Evolutionary conservation across 1,140 invertebrate genomes (phyloP).

Genomic region (Littorina saxatilis): DNA sequence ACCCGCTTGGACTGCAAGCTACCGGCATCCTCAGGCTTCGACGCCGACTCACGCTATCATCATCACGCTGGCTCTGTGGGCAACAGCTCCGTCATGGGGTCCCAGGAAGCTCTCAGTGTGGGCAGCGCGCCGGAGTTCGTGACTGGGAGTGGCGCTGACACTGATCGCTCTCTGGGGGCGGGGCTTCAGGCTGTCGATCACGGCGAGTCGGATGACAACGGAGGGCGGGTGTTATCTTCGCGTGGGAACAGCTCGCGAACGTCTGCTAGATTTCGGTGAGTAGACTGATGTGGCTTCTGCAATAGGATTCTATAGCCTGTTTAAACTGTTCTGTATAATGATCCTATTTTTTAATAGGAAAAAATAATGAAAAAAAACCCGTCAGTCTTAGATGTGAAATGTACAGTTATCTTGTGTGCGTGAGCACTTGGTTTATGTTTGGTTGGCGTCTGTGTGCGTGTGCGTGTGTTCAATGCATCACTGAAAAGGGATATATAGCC

Average conservation of each 20-base stretch:
- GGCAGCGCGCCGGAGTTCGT: constrained; percentile 37
- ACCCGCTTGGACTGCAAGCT: neutral
- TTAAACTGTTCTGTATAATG: too few relatives aligned
- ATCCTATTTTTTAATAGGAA: too few relatives aligned
- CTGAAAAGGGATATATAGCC: too few relatives aligned
- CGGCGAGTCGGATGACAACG: constrained; percentile 28
- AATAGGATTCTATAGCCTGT: too few relatives aligned
- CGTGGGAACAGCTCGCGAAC: neutral
- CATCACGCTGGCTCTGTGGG: neutral
- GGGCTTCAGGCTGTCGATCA: constrained; percentile 23
- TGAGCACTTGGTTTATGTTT: too few relatives aligned
- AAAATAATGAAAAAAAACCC: too few relatives aligned
- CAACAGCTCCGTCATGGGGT: neutral
- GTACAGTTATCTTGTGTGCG: too few relatives aligned
- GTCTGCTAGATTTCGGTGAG: constrained; percentile 15
- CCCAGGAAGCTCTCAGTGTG: constrained; percentile 29
- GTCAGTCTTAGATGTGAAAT: too few relatives aligned
- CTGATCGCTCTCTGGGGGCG: neutral
- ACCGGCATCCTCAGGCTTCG: neutral
- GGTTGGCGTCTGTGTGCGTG: too few relatives aligned
- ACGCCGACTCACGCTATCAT: neutral
- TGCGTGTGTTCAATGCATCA: too few relatives aligned
- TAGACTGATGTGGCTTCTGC: too few relatives aligned
- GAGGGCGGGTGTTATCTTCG: constrained; percentile 14
- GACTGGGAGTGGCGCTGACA: neutral